Evolutionary conservation across 2,797 vertebrate genomes (phyloP), one percentile per base, ranked within the genome.

Genomic region (Corythornis leucogaster): DNA sequence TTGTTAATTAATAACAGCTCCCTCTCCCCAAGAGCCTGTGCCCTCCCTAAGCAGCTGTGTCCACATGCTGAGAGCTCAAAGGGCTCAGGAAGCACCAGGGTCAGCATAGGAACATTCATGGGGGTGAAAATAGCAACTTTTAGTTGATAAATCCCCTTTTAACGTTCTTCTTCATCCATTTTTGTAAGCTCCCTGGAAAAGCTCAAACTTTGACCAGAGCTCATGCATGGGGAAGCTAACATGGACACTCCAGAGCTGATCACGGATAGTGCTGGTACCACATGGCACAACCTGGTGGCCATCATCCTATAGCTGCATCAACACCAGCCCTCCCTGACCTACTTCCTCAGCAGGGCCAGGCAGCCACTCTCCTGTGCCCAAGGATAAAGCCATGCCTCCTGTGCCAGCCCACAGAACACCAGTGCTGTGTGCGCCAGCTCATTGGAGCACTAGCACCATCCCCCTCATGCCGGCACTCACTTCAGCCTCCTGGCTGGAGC

Each of bases 1-100:
- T 82, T 74, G 85, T 90, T 93, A 94, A 96, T 91, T 91, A 95
- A 86, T 70, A 84, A 43, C 45, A 90, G 77, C 33, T 84, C 50
- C 74, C 30, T 70, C 70, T 84, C 59, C 45, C 31, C 1, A 0
- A 58, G 64, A 85, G 64, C 53, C 71, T 54, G 50, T 0, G 0
- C 31, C n/a, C 24, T 48, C 19, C 35, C 61, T 1, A 4, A 6
- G 70, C 31, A 79, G 45, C 19, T 43, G 1, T 5, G 1, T 80
- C 70, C 8, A 17, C 82, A 82, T 69, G 33, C 35, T 1, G 0
- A 66, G 62, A 87, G 53, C 59, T 67, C 4, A 0, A 16, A 91
- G 48, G 30, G 46, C 50, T 77, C 5, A 5, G 50, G 53, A 89
- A 92, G 51, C 55, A 19, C 4, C 2, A 59, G 31, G 9, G 5